Conservation (phyloP, 2,797 vertebrate species). For the Mastacembelus armatus region DNA sequence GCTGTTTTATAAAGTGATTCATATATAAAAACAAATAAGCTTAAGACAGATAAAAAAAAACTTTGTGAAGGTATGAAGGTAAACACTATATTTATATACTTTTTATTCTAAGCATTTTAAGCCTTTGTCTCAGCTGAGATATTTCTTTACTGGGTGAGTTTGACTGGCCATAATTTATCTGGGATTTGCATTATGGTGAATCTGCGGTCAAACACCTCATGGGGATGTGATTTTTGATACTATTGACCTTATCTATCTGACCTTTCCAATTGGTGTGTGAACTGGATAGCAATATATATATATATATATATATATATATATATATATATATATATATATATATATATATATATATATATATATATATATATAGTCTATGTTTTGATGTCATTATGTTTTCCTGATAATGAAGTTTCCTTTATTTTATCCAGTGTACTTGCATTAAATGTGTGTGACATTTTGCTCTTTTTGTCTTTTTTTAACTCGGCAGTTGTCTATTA, state of each 20-base stretch:
- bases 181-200: conserved; percentile 38
- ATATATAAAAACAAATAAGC: too few species aligned
- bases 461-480: conserved; percentile 21
- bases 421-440: neutral
- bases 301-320: too few species aligned
- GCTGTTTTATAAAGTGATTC: too few species aligned
- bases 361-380: too few species aligned
- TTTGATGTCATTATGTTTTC: too few species aligned
- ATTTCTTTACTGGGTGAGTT: conserved; percentile 10
- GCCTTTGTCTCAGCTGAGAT: conserved; percentile 3
- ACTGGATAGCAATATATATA: too few species aligned
- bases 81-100: neutral
- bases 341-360: too few species aligned
- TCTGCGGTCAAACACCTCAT: conserved; percentile 60
- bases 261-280: conserved; percentile 34
- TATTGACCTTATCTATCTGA: conserved; percentile 77
- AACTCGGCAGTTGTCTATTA: conserved; percentile 5
- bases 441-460: conserved; percentile 25
- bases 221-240: conserved; percentile 61
- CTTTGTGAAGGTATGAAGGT: too few species aligned
- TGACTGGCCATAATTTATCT: conserved; percentile 25
- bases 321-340: too few species aligned
- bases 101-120: conserved; percentile 4
- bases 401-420: conserved; percentile 17
- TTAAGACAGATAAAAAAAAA: too few species aligned